phyloP scores from a whole-genome alignment of 2,113 vertebrate species.

The Formicarius rufipectus region DNA sequence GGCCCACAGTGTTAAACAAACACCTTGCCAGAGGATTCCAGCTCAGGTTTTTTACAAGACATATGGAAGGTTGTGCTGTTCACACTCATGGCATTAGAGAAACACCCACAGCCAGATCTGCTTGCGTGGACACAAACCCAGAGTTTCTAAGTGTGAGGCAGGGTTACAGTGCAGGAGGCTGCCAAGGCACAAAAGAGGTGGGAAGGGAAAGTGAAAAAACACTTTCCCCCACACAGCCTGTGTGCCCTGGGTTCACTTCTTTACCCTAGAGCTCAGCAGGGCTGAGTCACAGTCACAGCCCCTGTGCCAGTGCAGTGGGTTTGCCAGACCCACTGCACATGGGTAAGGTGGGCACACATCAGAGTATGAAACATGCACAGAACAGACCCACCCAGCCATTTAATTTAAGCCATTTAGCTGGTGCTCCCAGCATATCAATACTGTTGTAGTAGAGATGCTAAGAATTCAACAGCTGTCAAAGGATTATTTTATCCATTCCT shows the following conservation, averaged over 20 bases:
- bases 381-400: not conserved
- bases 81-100: not conserved
- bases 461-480: not conserved
- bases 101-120: not conserved
- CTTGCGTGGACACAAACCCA: not conserved
- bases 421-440: not conserved
- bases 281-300: not conserved
- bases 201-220: not conserved
- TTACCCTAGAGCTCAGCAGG: not conserved
- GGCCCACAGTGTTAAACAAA: not conserved
- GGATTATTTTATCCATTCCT: not conserved
- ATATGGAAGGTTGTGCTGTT: not conserved
- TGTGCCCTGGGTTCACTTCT: not conserved
- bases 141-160: not conserved
- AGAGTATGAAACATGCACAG: not conserved
- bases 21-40: not conserved
- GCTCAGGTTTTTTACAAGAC: not conserved
- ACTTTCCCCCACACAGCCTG: too few relatives aligned
- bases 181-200: not conserved
- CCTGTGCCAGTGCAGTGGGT: rapidly evolving
- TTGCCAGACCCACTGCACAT: not conserved
- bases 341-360: rapidly evolving
- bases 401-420: not conserved
- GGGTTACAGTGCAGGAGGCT: not conserved
- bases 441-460: not conserved